Evolutionary conservation across 2,797 vertebrate species (phyloP), one percentile per base, ranked within the genome.

Genomic region (Schizopygopsis malacanthus): DNA sequence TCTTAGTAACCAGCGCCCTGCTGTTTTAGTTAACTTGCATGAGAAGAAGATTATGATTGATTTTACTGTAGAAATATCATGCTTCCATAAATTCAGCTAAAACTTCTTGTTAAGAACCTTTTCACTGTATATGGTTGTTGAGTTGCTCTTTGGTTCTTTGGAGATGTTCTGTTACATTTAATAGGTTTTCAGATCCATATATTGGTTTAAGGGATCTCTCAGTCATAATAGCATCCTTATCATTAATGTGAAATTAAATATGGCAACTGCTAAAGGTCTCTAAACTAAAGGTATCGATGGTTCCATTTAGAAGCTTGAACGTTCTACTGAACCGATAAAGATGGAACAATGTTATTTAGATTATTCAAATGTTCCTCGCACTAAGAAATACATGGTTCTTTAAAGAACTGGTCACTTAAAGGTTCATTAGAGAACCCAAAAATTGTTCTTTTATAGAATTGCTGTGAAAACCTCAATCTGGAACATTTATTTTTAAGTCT

Each of bases 1-100:
- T 87, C 89, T 85, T 80, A 87, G 87, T 41, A 90, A 89, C 90
- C 43, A 67, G 73, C 37, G 11, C 80, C 82, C 79, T 63, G 85
- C 88, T 71, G 73, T 39, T 28, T 28, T 67, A 13, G 43, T 77
- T 59, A 54, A 77, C 72, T 69, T 70, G 83, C 22, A 70, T n/a
- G 37, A 28, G 47, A 16, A 69, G 43, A 11, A 50, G 13, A 50
- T 9, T 72, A 41, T 15, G 61, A 20, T 67, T 47, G 41, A 63
- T 25, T 13, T 18, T 15, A 39, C 50, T 77, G 28, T 39, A 41
- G 20, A 77, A 37, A n/a, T 77, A 59, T 77, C 20, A 2, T 77
- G 50, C 50, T 12, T 54, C 11, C 2, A 0, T 12, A 37, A 54
- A 37, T 76, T 4, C 13, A 28, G 43, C n/a, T 33, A 28, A 28